Conservation (phyloP, 1,140 invertebrate genomes). For the Drosophila murphyi region DNA sequence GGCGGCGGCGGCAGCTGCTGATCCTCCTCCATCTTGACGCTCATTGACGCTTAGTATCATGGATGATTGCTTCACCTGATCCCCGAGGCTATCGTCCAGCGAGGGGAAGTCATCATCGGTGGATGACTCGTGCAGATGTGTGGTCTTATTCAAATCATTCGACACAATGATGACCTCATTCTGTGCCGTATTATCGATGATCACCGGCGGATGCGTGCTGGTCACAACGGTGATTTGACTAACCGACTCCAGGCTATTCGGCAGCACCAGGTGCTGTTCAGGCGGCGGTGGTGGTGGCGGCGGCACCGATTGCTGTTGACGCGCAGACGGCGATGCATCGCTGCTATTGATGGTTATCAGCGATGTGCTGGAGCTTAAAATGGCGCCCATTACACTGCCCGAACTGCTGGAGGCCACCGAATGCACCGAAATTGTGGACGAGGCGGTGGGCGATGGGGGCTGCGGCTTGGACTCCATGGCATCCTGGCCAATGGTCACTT, state of each 20-base stretch:
- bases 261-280: slow-evolving; percentile 82
- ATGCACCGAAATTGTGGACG: slow-evolving; percentile 79
- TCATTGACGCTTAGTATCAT: slow-evolving; percentile 79
- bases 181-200: slow-evolving; percentile 86
- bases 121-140: slow-evolving; percentile 87
- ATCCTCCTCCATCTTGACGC: slow-evolving; percentile 42
- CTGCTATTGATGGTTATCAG: slow-evolving; percentile 82
- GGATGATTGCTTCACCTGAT: slow-evolving; percentile 71
- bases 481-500: slow-evolving; percentile 77
- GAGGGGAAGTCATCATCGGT: slow-evolving; percentile 90
- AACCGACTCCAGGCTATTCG: slow-evolving; percentile 89
- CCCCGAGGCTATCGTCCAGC: slow-evolving; percentile 91
- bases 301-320: slow-evolving; percentile 41
- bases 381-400: slow-evolving; percentile 56
- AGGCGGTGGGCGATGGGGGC: slow-evolving; percentile 85
- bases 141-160: slow-evolving; percentile 89
- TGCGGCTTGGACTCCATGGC: slow-evolving; percentile 69
- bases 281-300: slow-evolving; percentile 16
- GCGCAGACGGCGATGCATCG: slow-evolving; percentile 61
- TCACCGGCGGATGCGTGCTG: slow-evolving; percentile 91
- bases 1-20: slow-evolving; percentile 68
- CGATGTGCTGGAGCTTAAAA: slow-evolving; percentile 74
- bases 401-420: slow-evolving; percentile 66
- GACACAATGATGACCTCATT: slow-evolving; percentile 92
- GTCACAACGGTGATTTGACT: slow-evolving; percentile 93